Evolutionary conservation across 2,113 vertebrate genomes (phyloP).

Genomic region (Brevimyrus niger): DNA sequence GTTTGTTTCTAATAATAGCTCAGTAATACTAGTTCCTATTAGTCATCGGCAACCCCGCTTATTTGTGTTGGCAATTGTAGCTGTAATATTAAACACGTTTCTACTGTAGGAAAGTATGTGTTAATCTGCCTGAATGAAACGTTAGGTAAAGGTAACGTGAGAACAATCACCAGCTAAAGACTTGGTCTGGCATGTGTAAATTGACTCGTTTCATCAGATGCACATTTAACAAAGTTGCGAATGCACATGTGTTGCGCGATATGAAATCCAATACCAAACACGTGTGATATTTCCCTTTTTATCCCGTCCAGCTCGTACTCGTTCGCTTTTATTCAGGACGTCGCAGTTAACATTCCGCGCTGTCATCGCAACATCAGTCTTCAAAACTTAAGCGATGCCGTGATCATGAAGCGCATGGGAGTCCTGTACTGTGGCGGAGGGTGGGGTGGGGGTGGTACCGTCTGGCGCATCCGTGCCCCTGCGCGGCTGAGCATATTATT

Average conservation of each 20-base stretch:
- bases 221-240: background rate
- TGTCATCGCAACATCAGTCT: background rate
- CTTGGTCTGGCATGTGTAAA: background rate
- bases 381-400: background rate
- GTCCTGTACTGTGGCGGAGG: background rate
- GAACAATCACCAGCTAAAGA: background rate
- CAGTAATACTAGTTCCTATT: background rate
- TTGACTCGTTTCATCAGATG: background rate
- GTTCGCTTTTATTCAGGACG: background rate
- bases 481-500: conserved; percentile 2
- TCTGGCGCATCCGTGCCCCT: background rate
- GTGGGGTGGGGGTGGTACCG: background rate
- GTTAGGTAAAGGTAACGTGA: background rate
- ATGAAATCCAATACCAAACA: background rate
- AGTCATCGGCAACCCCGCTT: background rate
- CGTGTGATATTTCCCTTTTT: background rate
- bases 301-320: background rate
- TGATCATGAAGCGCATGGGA: background rate
- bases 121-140: background rate
- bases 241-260: background rate
- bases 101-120: background rate
- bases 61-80: background rate
- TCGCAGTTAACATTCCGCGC: background rate
- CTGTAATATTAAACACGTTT: background rate
- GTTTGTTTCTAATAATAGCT: background rate